Evolutionary conservation across 2,113 vertebrate genomes (phyloP).

Genomic region (Myodes glareolus): DNA sequence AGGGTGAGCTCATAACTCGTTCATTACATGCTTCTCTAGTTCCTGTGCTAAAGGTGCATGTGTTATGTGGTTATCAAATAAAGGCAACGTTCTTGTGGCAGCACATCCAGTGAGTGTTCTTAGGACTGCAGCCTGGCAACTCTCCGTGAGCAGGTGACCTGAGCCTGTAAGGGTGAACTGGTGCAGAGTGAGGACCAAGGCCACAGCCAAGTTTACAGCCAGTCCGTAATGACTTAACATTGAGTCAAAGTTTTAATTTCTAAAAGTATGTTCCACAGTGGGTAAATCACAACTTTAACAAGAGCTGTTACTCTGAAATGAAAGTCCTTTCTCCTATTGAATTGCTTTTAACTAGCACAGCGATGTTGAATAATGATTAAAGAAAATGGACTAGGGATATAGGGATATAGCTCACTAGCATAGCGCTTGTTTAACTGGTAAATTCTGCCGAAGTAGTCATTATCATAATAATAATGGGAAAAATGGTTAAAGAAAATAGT

Average conservation of each 20-base stretch:
- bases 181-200: background rate
- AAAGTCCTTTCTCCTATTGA: conserved; percentile 27
- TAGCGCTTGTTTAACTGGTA: background rate
- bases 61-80: background rate
- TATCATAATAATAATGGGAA: too few species aligned
- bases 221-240: conserved; percentile 26
- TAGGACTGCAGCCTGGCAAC: background rate
- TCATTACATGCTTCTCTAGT: background rate
- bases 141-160: background rate
- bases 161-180: background rate
- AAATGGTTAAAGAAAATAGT: conserved; percentile 54
- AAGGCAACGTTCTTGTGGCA: background rate
- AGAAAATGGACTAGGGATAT: background rate
- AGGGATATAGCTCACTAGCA: background rate
- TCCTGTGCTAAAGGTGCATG: background rate
- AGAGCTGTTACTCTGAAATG: background rate
- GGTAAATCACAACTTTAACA: background rate
- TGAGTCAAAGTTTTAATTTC: background rate
- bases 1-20: background rate
- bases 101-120: background rate
- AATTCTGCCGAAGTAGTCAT: too few species aligned
- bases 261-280: background rate
- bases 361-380: background rate
- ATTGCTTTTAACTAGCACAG: conserved; percentile 45
- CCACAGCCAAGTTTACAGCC: background rate